phyloP scores from a whole-genome alignment of 1,140 invertebrate genomes.

The Drosophila malerkotliana region DNA sequence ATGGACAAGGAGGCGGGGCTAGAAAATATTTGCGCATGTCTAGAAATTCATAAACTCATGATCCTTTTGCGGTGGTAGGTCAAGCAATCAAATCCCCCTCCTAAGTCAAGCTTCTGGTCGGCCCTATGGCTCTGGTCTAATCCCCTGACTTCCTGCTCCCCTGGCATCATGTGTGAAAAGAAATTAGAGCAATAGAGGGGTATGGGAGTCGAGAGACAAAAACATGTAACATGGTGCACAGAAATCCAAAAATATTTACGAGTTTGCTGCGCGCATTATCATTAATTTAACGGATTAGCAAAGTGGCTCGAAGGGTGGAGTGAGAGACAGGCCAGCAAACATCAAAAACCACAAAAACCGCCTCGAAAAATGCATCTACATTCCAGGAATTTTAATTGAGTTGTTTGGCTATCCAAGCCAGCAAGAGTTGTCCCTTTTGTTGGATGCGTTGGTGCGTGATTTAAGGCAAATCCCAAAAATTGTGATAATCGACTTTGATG shows the following conservation, averaged over 20 bases:
- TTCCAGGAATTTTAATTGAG: slow-evolving; percentile 79
- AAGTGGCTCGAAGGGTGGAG: background rate
- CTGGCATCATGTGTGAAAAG: slow-evolving; percentile 12
- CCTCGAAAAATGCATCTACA: slow-evolving; percentile 46
- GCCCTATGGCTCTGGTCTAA: background rate
- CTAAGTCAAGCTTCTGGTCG: too few relatives aligned
- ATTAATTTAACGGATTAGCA: slow-evolving; percentile 77
- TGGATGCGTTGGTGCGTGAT: slow-evolving; percentile 58
- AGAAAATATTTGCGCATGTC: slow-evolving; percentile 27
- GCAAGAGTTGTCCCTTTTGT: too few relatives aligned
- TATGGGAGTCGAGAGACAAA: background rate
- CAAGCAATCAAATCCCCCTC: background rate
- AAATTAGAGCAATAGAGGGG: slow-evolving; percentile 23
- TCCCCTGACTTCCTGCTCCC: background rate
- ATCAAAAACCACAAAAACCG: slow-evolving; percentile 71
- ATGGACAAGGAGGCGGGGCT: background rate
- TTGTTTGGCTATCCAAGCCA: slow-evolving; percentile 28
- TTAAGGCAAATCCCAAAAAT: slow-evolving; percentile 78
- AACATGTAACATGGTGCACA: slow-evolving; percentile 7
- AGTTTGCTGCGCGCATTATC: slow-evolving; percentile 70
- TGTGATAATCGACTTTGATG: slow-evolving; percentile 79
- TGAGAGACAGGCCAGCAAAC: slow-evolving; percentile 10
- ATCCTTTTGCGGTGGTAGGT: slow-evolving; percentile 21
- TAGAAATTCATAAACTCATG: background rate
- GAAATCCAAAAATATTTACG: slow-evolving; percentile 49